Evolutionary conservation across 2,113 vertebrate species (phyloP).

Genomic region (Zapornia atra): DNA sequence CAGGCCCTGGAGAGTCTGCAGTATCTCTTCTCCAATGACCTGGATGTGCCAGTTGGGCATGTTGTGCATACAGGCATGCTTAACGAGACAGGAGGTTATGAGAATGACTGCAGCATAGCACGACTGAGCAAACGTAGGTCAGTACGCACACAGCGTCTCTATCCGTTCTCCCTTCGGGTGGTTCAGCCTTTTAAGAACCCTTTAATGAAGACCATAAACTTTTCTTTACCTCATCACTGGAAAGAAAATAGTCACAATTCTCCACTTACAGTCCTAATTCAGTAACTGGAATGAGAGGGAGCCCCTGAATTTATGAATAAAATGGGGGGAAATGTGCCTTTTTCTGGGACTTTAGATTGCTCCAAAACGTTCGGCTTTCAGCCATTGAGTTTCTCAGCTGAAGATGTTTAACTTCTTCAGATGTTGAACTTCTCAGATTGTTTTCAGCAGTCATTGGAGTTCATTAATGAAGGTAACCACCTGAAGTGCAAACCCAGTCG

Average conservation of each 20-base stretch:
- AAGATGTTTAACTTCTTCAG: neutral
- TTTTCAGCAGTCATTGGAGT: neutral
- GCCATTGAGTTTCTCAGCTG: neutral
- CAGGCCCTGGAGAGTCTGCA: constrained; percentile 90
- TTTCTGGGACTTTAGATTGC: neutral
- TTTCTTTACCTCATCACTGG: neutral
- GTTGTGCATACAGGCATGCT: constrained; percentile 98
- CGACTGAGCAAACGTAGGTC: constrained; percentile 95
- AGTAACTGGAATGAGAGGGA: neutral
- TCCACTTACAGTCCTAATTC: neutral
- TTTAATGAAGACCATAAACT: neutral
- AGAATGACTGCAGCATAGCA: constrained; percentile 97
- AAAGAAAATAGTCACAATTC: neutral
- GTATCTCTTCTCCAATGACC: constrained; percentile 92
- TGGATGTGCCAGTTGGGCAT: constrained; percentile 94
- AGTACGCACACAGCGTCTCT: fast-evolving
- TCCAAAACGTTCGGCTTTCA: neutral
- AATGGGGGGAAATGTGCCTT: neutral
- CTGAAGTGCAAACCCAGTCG: neutral
- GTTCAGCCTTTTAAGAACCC: neutral
- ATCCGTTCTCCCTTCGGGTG: neutral
- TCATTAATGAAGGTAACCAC: neutral
- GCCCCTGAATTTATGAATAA: neutral
- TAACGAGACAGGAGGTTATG: constrained; percentile 91
- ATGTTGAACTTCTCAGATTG: neutral